phyloP scores from a whole-genome alignment of 2,888 invertebrate genomes.

The Parthenolecanium corni region DNA sequence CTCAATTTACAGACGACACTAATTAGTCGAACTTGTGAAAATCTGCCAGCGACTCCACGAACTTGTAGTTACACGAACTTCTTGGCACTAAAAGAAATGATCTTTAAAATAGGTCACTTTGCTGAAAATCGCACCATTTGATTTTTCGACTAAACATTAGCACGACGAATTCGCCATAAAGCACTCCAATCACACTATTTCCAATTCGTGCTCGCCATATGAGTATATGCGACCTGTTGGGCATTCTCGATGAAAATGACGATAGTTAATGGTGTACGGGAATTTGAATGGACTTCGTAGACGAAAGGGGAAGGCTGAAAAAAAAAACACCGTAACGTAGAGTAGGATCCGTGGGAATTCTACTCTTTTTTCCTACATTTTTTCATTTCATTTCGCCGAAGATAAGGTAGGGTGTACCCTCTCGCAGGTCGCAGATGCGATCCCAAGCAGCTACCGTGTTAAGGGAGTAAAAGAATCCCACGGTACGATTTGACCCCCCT shows the following conservation, averaged over 20 bases:
- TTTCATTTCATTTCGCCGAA: not conserved
- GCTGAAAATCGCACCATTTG: too few species aligned
- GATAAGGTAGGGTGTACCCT: slow-evolving; percentile 25
- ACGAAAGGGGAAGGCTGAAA: not conserved
- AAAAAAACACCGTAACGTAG: not conserved
- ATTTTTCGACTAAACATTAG: too few species aligned
- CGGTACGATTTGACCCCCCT: slow-evolving; percentile 19
- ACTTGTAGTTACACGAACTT: too few species aligned
- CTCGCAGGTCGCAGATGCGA: slow-evolving; percentile 21
- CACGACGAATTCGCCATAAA: too few species aligned
- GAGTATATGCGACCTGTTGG: slow-evolving; percentile 12
- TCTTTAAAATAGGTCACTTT: too few species aligned
- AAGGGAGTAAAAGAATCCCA: slow-evolving; percentile 27
- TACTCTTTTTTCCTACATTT: not conserved
- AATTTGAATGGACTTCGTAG: slow-evolving; percentile 20
- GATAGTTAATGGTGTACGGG: not conserved
- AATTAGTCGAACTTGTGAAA: too few species aligned
- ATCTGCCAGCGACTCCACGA: too few species aligned
- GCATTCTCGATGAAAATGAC: slow-evolving; percentile 14
- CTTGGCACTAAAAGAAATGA: too few species aligned
- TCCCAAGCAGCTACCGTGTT: slow-evolving; percentile 22
- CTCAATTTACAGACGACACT: too few species aligned
- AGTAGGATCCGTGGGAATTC: slow-evolving; percentile 27
- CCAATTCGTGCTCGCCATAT: too few species aligned
- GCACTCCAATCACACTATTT: too few species aligned